Conservation (phyloP, 2,797 vertebrate species). For the Avahi laniger region DNA sequence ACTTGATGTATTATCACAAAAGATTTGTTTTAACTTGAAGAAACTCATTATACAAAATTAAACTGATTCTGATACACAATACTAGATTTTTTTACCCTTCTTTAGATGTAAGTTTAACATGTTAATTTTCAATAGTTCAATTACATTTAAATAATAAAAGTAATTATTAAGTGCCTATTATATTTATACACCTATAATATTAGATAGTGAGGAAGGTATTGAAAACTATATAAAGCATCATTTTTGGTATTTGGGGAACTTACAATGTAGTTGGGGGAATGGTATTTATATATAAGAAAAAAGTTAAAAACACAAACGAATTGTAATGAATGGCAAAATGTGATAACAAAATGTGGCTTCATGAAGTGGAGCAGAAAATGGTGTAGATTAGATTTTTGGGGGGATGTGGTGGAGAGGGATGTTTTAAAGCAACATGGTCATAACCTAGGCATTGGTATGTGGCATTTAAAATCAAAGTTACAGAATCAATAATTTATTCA, state of each 20-base stretch:
- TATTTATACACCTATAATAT: neutral
- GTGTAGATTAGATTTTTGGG: neutral
- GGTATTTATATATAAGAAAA: neutral
- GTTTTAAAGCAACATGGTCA: neutral
- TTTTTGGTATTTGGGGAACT: neutral
- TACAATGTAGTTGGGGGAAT: neutral
- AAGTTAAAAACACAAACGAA: neutral
- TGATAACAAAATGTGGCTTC: neutral
- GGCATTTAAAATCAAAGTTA: neutral
- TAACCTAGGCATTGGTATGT: neutral
- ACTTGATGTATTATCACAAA: constrained; percentile 8
- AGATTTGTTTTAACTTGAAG: constrained; percentile 10
- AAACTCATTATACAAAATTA: constrained; percentile 1
- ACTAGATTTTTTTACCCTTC: neutral
- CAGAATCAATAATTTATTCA: neutral
- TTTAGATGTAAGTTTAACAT: neutral
- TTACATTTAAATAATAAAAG: neutral
- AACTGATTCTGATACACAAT: neutral
- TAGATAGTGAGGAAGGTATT: neutral
- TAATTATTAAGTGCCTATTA: neutral
- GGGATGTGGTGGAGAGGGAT: neutral
- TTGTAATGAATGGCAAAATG: neutral
- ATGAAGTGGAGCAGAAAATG: neutral
- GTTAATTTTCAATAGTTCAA: neutral
- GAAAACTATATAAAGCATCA: neutral